Evolutionary conservation across 2,888 invertebrate genomes (phyloP).

Genomic region (Itoplectis maculator): DNA sequence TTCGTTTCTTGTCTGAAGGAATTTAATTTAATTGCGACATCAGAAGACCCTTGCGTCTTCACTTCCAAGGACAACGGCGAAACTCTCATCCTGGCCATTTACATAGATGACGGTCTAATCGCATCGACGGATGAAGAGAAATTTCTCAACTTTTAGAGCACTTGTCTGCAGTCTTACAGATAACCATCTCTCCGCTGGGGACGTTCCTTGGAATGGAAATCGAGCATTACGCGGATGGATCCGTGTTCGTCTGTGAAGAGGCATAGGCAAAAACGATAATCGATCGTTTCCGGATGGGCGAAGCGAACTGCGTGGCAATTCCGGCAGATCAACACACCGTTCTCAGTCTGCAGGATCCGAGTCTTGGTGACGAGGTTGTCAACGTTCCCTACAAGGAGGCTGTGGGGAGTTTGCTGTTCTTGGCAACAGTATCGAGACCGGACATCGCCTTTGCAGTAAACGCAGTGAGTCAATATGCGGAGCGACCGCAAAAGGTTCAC

Average conservation of each 20-base stretch:
- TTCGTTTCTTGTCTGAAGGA: slow-evolving; percentile 64
- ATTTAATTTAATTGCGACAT: slow-evolving; percentile 64
- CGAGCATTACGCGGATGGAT: slow-evolving; percentile 19
- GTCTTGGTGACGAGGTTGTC: background rate
- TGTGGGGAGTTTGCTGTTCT: slow-evolving; percentile 23
- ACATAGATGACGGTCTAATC: slow-evolving; percentile 54
- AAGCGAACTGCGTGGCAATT: slow-evolving; percentile 49
- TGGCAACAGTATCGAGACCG: slow-evolving; percentile 35
- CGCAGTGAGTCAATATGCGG: slow-evolving; percentile 44
- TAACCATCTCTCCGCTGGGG: slow-evolving; percentile 16
- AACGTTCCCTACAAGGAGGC: slow-evolving; percentile 35
- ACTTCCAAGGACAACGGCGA: slow-evolving; percentile 31
- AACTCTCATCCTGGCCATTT: slow-evolving; percentile 38
- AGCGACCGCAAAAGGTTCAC: slow-evolving; percentile 55
- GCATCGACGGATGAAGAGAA: background rate
- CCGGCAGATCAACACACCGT: slow-evolving; percentile 27
- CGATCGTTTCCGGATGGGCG: slow-evolving; percentile 49
- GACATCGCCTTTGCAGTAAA: slow-evolving; percentile 64
- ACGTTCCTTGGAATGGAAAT: slow-evolving; percentile 53
- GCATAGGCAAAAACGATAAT: slow-evolving; percentile 43
- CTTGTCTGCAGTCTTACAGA: slow-evolving; percentile 25
- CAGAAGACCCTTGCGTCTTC: slow-evolving; percentile 71
- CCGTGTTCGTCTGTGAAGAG: slow-evolving; percentile 47
- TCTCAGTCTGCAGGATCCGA: background rate
- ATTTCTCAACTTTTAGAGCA: slow-evolving; percentile 15